phyloP scores from a whole-genome alignment of 2,888 invertebrate genomes.

The Philonicus albiceps region DNA sequence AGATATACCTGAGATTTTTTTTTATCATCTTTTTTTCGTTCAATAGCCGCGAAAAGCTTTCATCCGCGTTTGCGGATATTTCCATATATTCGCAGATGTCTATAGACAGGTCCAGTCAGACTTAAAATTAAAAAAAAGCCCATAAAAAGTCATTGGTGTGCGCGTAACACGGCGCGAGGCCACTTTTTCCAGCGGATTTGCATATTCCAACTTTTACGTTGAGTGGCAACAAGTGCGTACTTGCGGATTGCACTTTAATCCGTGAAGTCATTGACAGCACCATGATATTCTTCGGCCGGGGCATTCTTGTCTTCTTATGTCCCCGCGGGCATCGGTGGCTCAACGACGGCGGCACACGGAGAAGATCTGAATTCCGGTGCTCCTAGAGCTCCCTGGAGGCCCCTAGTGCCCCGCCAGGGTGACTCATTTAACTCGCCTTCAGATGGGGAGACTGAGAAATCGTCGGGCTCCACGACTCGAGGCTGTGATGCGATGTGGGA shows the following conservation, averaged over 20 bases:
- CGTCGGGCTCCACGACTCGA: background rate
- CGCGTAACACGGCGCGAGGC: background rate
- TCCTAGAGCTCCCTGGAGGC: background rate
- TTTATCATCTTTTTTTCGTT: background rate
- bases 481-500: background rate
- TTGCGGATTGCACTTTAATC: constrained; percentile 9
- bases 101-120: background rate
- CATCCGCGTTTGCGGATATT: background rate
- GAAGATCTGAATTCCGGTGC: background rate
- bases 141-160: background rate
- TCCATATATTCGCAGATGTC: background rate
- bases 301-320: background rate
- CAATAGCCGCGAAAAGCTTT: background rate
- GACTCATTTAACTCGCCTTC: background rate
- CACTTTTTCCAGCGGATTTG: background rate
- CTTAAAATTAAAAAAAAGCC: background rate
- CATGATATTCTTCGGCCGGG: background rate
- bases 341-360: background rate
- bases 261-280: background rate
- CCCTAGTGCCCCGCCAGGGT: background rate
- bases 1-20: background rate
- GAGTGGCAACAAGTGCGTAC: constrained; percentile 18
- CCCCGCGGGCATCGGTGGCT: background rate
- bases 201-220: background rate
- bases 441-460: background rate